Conservation (phyloP, 2,113 vertebrate genomes). For the human (Homo sapiens) region GRCh38 chr1:42145501-42146000, state of each 20-base stretch:
- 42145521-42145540: neutral
- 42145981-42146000: neutral
- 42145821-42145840: neutral
- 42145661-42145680: neutral
- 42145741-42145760: neutral
- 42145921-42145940: neutral
- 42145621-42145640: neutral
- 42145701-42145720: neutral
- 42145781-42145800: neutral
- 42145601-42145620: too few species aligned
- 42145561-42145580: accelerated
- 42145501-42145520: neutral
- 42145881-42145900: neutral
- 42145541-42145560: neutral
- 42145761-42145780: neutral
- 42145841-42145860: too few species aligned
- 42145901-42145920: neutral
- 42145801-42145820: neutral
- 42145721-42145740: neutral
- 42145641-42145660: neutral
- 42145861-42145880: accelerated
- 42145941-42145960: accelerated
- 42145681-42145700: accelerated
- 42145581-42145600: neutral
- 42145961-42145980: accelerated